Percentiles rank a stretch among this genome's conserved stretches.
Conservation (phyloP, 2,888 invertebrate species). For the Diarsia dahlii region DNA sequence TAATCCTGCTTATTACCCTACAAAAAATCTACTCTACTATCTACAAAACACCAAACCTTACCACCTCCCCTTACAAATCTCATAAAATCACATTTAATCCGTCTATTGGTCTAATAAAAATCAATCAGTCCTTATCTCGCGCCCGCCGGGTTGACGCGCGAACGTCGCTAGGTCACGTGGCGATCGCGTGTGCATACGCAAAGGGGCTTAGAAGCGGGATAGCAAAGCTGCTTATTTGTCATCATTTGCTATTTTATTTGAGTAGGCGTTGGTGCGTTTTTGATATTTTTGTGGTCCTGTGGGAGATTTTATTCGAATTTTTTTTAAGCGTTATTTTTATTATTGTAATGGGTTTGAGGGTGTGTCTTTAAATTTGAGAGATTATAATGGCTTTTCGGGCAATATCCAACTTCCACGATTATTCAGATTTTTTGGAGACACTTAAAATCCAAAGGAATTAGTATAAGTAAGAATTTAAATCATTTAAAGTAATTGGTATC, state of each 20-base stretch:
- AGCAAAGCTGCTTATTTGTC: slow-evolving; percentile 66
- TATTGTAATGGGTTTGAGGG: too few species aligned
- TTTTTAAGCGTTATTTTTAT: slow-evolving; percentile 1
- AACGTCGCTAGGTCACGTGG: slow-evolving; percentile 55
- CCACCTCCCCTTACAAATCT: slow-evolving; percentile 34
- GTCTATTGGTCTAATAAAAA: slow-evolving; percentile 64
- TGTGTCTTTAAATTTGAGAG: not conserved
- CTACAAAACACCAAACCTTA: slow-evolving; percentile 13
- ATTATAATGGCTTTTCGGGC: not conserved
- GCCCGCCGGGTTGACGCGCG: slow-evolving; percentile 11
- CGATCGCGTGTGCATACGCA: slow-evolving; percentile 41
- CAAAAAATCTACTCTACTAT: not conserved
- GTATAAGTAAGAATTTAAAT: too few species aligned
- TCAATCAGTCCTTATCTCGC: slow-evolving; percentile 63
- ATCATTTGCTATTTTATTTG: slow-evolving; percentile 65
- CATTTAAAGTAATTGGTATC: not conserved
- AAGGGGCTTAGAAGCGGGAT: slow-evolving; percentile 54
- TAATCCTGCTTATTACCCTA: not conserved
- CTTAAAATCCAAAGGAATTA: not conserved
- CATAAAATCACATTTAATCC: slow-evolving; percentile 49
- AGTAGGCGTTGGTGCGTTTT: slow-evolving; percentile 54
- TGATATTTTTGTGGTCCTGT: slow-evolving; percentile 40
- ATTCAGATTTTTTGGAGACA: not conserved
- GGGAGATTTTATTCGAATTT: slow-evolving; percentile 5
- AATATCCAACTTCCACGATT: not conserved